Conservation (phyloP, 2,113 vertebrate species). For the Tylochromis polylepis region DNA sequence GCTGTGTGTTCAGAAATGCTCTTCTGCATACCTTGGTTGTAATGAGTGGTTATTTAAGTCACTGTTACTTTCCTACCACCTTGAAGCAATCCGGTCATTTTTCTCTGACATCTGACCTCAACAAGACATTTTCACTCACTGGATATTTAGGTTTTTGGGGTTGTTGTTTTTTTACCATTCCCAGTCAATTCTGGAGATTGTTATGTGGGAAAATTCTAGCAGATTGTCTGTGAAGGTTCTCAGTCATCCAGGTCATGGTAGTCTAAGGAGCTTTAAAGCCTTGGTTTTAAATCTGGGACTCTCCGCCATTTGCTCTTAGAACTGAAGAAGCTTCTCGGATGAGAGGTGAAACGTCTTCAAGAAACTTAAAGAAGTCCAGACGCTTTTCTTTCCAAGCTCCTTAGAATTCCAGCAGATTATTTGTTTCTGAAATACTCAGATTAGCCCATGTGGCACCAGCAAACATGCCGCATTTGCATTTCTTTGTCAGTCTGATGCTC, state of each 20-base stretch:
- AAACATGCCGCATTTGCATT: neutral
- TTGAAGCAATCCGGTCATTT: neutral
- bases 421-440: neutral
- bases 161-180: neutral
- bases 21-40: neutral
- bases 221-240: neutral
- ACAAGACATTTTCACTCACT: neutral
- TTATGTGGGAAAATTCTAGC: neutral
- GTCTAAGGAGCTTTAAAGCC: no score
- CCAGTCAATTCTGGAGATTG: neutral
- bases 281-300: no score
- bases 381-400: no score
- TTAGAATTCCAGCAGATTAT: neutral
- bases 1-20: neutral
- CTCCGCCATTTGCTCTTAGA: no score
- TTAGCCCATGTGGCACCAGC: neutral
- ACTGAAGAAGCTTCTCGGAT: no score
- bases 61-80: neutral
- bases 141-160: neutral
- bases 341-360: no score
- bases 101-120: neutral
- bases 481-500: neutral
- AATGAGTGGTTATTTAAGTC: neutral
- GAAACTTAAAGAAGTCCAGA: no score
- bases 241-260: no score